Conservation (phyloP, 2,113 vertebrate species). For the Sander vitreus region DNA sequence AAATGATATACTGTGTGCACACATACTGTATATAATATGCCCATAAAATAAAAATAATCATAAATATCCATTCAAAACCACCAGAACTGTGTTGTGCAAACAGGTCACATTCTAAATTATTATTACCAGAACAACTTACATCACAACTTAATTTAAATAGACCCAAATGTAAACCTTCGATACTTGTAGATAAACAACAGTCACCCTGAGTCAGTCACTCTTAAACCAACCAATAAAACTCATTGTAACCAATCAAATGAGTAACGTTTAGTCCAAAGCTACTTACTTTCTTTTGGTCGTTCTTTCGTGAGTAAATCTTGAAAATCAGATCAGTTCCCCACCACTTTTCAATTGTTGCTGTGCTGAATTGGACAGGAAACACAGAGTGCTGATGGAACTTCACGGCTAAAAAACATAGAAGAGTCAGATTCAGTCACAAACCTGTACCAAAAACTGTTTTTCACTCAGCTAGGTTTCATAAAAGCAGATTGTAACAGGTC, state of each 20-base stretch:
- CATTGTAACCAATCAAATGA: background rate
- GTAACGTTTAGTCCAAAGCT: background rate
- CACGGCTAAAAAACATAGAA: slow-evolving; percentile 85
- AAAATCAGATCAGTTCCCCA: slow-evolving; percentile 89
- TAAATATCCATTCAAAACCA: background rate
- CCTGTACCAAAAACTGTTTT: background rate
- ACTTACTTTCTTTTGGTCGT: slow-evolving; percentile 91
- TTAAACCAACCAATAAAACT: background rate
- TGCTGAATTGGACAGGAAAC: slow-evolving; percentile 88
- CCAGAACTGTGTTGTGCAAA: background rate
- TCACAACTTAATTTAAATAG: background rate
- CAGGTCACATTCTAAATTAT: background rate
- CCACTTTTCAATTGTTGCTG: slow-evolving; percentile 86
- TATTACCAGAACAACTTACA: background rate
- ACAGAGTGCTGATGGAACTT: slow-evolving; percentile 89
- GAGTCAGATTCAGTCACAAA: slow-evolving; percentile 29
- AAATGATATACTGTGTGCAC: background rate
- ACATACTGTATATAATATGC: background rate
- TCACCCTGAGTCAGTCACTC: background rate
- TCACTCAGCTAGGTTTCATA: background rate
- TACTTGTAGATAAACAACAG: background rate
- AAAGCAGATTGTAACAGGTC: slow-evolving; percentile 12
- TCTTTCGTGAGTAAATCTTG: slow-evolving; percentile 88
- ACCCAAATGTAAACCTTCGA: background rate
- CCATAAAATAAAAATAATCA: background rate